Percentiles rank a stretch among this genome's conserved stretches.
Conservation (phyloP, 2,113 vertebrate genomes). For the Lophotis ruficrista region DNA sequence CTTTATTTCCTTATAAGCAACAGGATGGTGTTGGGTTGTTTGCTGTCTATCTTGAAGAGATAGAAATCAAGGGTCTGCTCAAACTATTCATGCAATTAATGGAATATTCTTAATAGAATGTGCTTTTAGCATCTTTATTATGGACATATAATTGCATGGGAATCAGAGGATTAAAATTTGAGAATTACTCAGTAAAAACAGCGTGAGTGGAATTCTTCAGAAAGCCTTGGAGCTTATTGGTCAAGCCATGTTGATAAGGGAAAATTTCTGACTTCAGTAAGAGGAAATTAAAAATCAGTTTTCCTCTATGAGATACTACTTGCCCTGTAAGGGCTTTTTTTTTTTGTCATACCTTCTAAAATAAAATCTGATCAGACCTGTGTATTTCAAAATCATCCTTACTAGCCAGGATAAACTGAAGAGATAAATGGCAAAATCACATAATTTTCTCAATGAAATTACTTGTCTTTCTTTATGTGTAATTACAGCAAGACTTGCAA, state of each 20-base stretch:
- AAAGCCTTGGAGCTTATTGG: background rate
- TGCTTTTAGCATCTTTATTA: background rate
- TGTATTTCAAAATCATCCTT: background rate
- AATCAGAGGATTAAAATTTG: background rate
- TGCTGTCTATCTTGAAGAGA: background rate
- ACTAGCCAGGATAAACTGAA: background rate
- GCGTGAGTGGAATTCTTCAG: background rate
- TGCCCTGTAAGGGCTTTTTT: background rate
- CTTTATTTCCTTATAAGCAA: background rate
- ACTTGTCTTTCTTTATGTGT: background rate
- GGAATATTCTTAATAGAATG: background rate
- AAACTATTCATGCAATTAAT: background rate
- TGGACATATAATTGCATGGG: background rate
- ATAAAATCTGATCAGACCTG: background rate
- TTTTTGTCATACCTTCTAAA: background rate
- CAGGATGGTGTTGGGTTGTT: background rate
- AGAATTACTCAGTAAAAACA: background rate
- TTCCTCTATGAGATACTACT: background rate
- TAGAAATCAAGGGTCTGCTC: background rate
- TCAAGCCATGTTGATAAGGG: background rate
- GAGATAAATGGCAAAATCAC: background rate
- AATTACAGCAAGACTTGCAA: background rate
- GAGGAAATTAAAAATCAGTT: background rate
- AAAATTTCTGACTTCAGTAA: background rate
- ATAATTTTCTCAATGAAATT: background rate